phyloP scores from a whole-genome alignment of 2,113 vertebrate species.

The Astatotilapia flaviijosephi region DNA sequence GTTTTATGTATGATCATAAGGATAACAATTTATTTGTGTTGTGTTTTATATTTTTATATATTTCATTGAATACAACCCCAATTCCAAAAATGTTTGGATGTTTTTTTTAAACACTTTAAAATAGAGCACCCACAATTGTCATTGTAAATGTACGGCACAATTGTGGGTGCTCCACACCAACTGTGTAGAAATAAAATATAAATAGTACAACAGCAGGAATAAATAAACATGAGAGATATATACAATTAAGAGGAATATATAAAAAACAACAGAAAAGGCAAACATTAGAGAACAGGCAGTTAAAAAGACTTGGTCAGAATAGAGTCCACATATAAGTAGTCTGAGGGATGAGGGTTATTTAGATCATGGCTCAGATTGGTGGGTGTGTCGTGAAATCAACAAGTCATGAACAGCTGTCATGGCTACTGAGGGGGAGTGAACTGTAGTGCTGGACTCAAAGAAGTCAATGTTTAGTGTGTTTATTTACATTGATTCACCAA shows the following conservation, averaged over 20 bases:
- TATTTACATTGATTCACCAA: not conserved
- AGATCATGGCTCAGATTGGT: not conserved
- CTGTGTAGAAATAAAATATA: not conserved
- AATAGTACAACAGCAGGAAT: not conserved
- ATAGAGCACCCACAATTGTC: not conserved
- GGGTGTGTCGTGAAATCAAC: not conserved
- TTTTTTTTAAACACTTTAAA: not conserved
- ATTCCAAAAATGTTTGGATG: not conserved
- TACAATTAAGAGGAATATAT: not conserved
- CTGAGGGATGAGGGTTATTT: not conserved
- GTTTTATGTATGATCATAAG: not conserved
- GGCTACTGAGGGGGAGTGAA: not conserved
- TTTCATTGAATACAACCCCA: not conserved
- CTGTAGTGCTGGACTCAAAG: not conserved
- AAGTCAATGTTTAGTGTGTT: not conserved
- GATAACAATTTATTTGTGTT: not conserved
- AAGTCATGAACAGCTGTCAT: not conserved
- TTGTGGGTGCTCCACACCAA: not conserved
- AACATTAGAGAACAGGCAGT: not conserved
- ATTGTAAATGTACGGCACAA: not conserved
- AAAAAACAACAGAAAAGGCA: not conserved
- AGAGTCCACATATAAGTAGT: not conserved
- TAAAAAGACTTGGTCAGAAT: not conserved
- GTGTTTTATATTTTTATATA: not conserved
- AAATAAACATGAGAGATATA: not conserved